phyloP scores from a whole-genome alignment of 2,797 vertebrate genomes.

The Mycteria americana region DNA sequence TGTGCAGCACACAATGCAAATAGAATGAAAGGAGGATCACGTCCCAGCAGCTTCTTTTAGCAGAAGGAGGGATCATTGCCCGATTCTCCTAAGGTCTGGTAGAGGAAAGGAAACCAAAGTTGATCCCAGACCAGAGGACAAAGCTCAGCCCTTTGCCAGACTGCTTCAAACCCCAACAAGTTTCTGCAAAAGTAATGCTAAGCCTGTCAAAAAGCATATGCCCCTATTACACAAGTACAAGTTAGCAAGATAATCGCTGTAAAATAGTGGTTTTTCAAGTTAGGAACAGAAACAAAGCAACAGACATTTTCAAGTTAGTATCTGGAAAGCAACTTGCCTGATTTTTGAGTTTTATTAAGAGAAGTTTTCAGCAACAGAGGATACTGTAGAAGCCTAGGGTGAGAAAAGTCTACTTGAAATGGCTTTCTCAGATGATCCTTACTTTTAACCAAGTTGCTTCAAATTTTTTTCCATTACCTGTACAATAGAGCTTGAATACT shows the following conservation, averaged over 20 bases:
- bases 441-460: neutral
- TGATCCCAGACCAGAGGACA: neutral
- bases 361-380: neutral
- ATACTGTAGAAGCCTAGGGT: neutral
- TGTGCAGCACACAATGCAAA: fast-evolving
- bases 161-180: neutral
- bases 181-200: neutral
- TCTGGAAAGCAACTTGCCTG: neutral
- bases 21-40: fast-evolving
- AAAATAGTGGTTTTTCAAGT: neutral
- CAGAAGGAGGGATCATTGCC: neutral
- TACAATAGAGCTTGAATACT: neutral
- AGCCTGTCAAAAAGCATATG: neutral
- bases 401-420: neutral
- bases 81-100: fast-evolving
- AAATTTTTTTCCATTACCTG: neutral
- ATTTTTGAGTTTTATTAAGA: neutral
- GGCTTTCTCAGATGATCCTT: neutral
- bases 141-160: neutral
- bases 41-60: too few species aligned
- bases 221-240: neutral
- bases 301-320: neutral
- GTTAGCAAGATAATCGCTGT: fast-evolving
- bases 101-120: neutral
- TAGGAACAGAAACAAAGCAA: neutral